Conservation (phyloP, 2,888 invertebrate genomes). For the Ophraella communa region DNA sequence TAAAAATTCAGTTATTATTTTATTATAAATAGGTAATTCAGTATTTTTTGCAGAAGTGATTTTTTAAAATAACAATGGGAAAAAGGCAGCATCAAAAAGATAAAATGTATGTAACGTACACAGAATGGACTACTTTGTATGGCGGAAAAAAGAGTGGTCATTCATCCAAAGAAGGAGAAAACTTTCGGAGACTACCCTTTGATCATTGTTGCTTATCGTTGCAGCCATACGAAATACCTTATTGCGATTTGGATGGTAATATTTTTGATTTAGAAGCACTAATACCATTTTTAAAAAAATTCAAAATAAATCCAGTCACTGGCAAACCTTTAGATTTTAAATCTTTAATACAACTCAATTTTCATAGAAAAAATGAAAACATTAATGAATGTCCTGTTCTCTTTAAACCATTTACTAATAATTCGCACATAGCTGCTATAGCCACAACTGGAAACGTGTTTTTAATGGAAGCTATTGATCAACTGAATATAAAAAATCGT, state of each 20-base stretch:
- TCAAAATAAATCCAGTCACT: slow-evolving; percentile 91
- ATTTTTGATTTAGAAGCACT: slow-evolving; percentile 91
- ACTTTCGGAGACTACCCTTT: slow-evolving; percentile 90
- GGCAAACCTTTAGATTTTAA: slow-evolving; percentile 88
- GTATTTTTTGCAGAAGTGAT: background rate
- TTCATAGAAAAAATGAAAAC: slow-evolving; percentile 83
- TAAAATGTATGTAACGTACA: slow-evolving; percentile 90
- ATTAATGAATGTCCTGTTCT: slow-evolving; percentile 93
- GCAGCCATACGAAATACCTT: slow-evolving; percentile 91
- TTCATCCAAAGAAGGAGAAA: slow-evolving; percentile 75
- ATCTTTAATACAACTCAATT: slow-evolving; percentile 82
- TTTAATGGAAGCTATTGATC: slow-evolving; percentile 92
- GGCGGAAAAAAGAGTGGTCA: slow-evolving; percentile 79
- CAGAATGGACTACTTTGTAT: slow-evolving; percentile 88
- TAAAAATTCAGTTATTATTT: too few species aligned
- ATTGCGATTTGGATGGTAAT: slow-evolving; percentile 88
- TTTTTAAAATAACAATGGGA: slow-evolving; percentile 73
- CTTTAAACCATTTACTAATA: slow-evolving; percentile 90
- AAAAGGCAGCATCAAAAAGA: slow-evolving; percentile 94
- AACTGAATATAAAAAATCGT: slow-evolving; percentile 92
- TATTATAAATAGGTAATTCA: background rate
- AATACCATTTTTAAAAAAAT: slow-evolving; percentile 86
- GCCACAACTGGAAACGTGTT: slow-evolving; percentile 94
- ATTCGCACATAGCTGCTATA: slow-evolving; percentile 91
- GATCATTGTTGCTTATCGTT: slow-evolving; percentile 92